These are phyloP conservation scores for Pimpla rufipes DNA, from an alignment of 2,888 invertebrate species.

Conservation along the genomic window DNA sequence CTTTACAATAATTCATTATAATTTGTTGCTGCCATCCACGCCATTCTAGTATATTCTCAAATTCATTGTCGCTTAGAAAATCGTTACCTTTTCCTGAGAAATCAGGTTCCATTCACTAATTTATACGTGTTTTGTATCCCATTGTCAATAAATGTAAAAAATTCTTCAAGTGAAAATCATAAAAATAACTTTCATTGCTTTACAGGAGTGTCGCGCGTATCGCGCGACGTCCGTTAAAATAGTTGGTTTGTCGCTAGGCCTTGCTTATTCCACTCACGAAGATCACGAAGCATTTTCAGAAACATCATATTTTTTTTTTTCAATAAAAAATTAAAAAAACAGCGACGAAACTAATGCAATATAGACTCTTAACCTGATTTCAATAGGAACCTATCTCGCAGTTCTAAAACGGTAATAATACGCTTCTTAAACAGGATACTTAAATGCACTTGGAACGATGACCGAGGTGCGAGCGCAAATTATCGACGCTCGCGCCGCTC, in stretches of 20 bases:
- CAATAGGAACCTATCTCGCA: constrained; percentile 79
- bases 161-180: constrained; percentile 62
- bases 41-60: constrained; percentile 74
- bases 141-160: constrained; percentile 64
- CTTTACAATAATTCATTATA: constrained; percentile 81
- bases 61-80: constrained; percentile 76
- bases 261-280: constrained; percentile 75
- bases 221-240: constrained; percentile 55
- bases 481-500: constrained; percentile 37
- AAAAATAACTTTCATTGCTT: constrained; percentile 70
- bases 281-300: constrained; percentile 82
- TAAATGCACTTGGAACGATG: constrained; percentile 81
- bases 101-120: constrained; percentile 72
- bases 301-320: constrained; percentile 74
- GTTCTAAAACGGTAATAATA: constrained; percentile 75
- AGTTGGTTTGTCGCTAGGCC: constrained; percentile 76
- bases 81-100: constrained; percentile 76
- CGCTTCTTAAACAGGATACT: constrained; percentile 74
- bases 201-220: constrained; percentile 48
- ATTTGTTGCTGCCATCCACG: constrained; percentile 70
- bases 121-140: constrained; percentile 36
- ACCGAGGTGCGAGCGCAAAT: constrained; percentile 71
- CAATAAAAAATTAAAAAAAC: constrained; percentile 60
- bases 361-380: constrained; percentile 74
- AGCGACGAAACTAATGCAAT: constrained; percentile 66